These are phyloP conservation scores for Chiridota heheva DNA, from an alignment of 35 echinoderm and acorn worm genomes.

Conservation along the genomic window DNA sequence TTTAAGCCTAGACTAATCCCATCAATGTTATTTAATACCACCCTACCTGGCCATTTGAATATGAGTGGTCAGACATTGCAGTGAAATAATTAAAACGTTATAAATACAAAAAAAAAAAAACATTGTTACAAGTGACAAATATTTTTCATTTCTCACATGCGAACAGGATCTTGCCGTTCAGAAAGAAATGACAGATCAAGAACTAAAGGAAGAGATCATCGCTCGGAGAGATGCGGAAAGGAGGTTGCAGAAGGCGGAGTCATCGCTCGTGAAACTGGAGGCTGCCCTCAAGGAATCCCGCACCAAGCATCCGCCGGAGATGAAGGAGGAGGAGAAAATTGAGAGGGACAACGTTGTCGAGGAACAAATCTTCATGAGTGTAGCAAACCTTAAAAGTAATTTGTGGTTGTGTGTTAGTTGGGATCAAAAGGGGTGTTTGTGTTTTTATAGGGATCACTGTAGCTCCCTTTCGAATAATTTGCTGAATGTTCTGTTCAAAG, in stretches of 20 bases:
- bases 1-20: too few species aligned
- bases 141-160: too few species aligned
- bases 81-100: neutral
- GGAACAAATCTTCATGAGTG: slow-evolving; percentile 80
- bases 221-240: slow-evolving; percentile 85
- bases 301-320: slow-evolving; percentile 5
- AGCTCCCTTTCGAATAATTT: too few species aligned
- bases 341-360: slow-evolving; percentile 49
- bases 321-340: slow-evolving; percentile 23
- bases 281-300: slow-evolving; percentile 67
- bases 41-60: neutral
- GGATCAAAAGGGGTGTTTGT: too few species aligned
- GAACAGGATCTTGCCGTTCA: slow-evolving; percentile 91
- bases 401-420: neutral
- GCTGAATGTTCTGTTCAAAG: too few species aligned
- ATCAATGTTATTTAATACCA: too few species aligned
- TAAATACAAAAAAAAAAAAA: neutral
- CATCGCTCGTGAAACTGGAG: slow-evolving; percentile 76
- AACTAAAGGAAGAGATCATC: slow-evolving; percentile 94
- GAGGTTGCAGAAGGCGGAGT: slow-evolving; percentile 79
- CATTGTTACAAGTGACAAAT: neutral
- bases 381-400: slow-evolving; percentile 92
- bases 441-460: too few species aligned
- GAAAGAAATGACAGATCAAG: slow-evolving; percentile 93
- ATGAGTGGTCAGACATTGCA: neutral